Conservation (phyloP, 2,113 vertebrate species). For the Hemichromis elongatus region DNA sequence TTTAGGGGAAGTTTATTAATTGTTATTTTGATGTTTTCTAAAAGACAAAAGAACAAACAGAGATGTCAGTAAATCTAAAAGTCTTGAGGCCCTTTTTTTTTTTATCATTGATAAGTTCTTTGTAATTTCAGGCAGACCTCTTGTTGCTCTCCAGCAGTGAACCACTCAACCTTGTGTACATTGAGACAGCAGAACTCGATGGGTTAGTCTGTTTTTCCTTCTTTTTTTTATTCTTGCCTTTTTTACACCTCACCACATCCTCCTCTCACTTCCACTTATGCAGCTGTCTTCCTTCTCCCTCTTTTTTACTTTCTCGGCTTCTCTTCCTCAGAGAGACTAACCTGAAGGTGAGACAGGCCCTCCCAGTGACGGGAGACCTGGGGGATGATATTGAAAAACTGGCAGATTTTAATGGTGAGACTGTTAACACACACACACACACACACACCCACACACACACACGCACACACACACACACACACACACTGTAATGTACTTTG, state of each 20-base stretch:
- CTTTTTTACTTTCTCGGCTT: background rate
- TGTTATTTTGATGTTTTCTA: background rate
- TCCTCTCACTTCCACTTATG: fast-evolving
- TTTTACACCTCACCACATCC: background rate
- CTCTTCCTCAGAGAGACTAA: slow-evolving; percentile 86
- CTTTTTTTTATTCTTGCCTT: too few relatives aligned
- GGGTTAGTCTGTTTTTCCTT: slow-evolving; percentile 74
- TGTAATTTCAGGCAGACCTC: slow-evolving; percentile 82
- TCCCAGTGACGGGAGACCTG: slow-evolving; percentile 84
- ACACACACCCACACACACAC: background rate
- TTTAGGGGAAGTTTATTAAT: background rate
- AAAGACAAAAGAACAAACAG: background rate
- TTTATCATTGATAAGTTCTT: background rate
- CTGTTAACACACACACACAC: too few relatives aligned
- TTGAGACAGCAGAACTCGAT: slow-evolving; percentile 92
- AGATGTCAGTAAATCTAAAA: fast-evolving
- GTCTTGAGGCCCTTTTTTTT: too few relatives aligned
- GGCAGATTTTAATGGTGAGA: slow-evolving; percentile 82
- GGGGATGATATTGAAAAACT: slow-evolving; percentile 81
- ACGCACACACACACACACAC: background rate
- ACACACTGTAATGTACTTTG: fast-evolving
- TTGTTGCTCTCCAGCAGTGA: slow-evolving; percentile 94
- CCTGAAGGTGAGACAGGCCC: slow-evolving; percentile 91
- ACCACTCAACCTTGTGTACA: slow-evolving; percentile 85
- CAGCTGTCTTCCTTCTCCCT: background rate